These are phyloP conservation scores for Syngnathus acus DNA, from an alignment of 2,797 vertebrate species.

Conservation along the genomic window DNA sequence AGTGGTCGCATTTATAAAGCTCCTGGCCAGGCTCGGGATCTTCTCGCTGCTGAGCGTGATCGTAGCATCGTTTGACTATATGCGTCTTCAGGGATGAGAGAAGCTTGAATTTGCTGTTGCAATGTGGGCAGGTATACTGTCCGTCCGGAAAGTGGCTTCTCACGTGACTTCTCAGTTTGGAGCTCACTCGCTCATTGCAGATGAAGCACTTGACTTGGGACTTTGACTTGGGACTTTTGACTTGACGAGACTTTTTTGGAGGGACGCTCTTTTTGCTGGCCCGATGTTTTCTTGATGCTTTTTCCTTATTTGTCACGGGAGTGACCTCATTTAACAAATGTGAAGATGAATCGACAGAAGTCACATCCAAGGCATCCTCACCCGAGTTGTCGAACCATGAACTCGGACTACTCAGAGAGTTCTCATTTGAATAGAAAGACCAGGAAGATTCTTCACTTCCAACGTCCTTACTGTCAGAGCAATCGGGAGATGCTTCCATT, in stretches of 20 bases:
- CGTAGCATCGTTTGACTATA: constrained; percentile 42
- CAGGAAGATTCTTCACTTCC: constrained; percentile 20
- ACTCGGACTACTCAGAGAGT: constrained; percentile 10
- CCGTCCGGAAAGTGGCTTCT: constrained; percentile 46
- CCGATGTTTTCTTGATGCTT: not conserved
- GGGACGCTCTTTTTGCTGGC: not conserved
- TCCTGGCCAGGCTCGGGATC: constrained; percentile 7
- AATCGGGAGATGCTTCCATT: not conserved
- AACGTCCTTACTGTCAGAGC: not conserved
- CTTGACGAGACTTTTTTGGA: not conserved
- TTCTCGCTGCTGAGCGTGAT: constrained; percentile 19
- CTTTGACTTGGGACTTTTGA: not conserved
- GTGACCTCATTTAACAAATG: constrained; percentile 9
- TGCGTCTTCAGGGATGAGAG: constrained; percentile 36
- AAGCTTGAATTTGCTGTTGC: constrained; percentile 32
- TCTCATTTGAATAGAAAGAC: constrained; percentile 38
- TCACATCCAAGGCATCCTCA: constrained; percentile 4
- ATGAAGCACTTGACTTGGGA: constrained; percentile 33
- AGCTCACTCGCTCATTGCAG: constrained; percentile 31
- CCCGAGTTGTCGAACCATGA: constrained; percentile 39
- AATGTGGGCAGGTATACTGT: constrained; percentile 41
- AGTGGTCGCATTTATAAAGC: constrained; percentile 41
- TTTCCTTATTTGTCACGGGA: not conserved
- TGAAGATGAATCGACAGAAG: not conserved
- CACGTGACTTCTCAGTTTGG: constrained; percentile 37